Percentiles rank a stretch among this genome's conserved stretches.
Evolutionary conservation across 2,888 invertebrate species (phyloP).

Genomic region (Mantis religiosa): DNA sequence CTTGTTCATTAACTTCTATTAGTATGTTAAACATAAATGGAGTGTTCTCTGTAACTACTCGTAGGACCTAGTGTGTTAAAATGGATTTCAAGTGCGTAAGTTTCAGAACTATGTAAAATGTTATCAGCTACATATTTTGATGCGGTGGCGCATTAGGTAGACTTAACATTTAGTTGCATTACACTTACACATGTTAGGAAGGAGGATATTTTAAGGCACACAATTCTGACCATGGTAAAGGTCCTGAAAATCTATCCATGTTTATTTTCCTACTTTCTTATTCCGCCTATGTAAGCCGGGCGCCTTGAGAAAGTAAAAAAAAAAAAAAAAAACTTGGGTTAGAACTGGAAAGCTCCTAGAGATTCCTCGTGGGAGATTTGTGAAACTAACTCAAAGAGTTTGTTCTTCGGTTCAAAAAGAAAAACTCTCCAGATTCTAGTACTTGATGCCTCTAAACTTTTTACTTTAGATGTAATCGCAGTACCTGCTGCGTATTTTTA

Average conservation of each 20-base stretch:
- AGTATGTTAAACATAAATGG: no score
- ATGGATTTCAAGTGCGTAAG: no score
- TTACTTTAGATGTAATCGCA: background rate
- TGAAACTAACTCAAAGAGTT: background rate
- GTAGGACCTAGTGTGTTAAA: no score
- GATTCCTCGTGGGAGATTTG: background rate
- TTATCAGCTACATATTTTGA: no score
- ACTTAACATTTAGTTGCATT: no score
- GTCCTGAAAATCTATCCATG: background rate
- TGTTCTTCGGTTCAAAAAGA: background rate
- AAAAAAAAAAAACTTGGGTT: background rate
- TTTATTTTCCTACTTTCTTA: background rate
- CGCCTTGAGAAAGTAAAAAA: background rate
- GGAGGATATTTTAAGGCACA: background rate
- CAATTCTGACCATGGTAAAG: background rate
- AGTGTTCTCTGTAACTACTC: no score
- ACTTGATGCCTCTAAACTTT: background rate
- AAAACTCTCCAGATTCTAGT: no score
- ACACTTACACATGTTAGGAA: background rate
- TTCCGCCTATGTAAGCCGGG: background rate
- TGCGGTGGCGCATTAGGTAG: no score
- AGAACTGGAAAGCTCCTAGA: background rate
- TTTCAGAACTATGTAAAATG: no score
- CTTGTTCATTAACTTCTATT: no score
- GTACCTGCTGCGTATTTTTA: background rate